These are phyloP conservation scores for Quadroppia sp. DNA, from an alignment of 2,888 invertebrate genomes.

Conservation along the genomic window DNA sequence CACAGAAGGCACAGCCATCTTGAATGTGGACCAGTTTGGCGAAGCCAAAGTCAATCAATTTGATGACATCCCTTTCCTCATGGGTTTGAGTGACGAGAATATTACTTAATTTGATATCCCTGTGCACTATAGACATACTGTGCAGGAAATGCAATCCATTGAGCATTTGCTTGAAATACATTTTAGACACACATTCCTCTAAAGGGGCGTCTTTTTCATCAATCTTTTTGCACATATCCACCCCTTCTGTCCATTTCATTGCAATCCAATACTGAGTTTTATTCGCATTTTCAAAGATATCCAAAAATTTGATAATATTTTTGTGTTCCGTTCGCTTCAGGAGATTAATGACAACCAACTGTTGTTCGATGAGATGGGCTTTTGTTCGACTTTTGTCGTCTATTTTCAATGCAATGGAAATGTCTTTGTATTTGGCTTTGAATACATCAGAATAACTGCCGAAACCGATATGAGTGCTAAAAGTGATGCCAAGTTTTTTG, in stretches of 20 bases:
- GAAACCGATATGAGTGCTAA: background rate
- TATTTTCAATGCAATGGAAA: background rate
- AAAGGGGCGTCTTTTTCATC: conserved; percentile 8
- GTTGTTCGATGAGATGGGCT: background rate
- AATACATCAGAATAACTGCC: conserved; percentile 14
- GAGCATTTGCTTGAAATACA: conserved; percentile 85
- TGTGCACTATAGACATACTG: conserved; percentile 90
- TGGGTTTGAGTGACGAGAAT: conserved; percentile 69
- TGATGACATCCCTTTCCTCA: conserved; percentile 46
- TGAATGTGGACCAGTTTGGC: background rate
- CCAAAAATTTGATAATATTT: conserved; percentile 8
- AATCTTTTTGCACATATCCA: background rate
- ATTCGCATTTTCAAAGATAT: background rate
- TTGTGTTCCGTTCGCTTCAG: background rate
- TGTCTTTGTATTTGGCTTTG: background rate
- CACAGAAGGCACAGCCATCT: background rate
- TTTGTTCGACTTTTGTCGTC: background rate
- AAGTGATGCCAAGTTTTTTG: no score
- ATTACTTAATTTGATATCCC: conserved; percentile 98
- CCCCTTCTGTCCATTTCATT: background rate
- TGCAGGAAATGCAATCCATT: conserved; percentile 93
- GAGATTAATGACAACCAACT: background rate
- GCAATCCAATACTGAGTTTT: background rate
- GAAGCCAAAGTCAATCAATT: conserved; percentile 25
- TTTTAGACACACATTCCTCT: background rate